A percentile compares a stretch with the other conserved stretches of the same genome.
These are phyloP conservation scores for Luehdorfia chinensis DNA, from an alignment of 1,140 invertebrate species.

Conservation along the genomic window DNA sequence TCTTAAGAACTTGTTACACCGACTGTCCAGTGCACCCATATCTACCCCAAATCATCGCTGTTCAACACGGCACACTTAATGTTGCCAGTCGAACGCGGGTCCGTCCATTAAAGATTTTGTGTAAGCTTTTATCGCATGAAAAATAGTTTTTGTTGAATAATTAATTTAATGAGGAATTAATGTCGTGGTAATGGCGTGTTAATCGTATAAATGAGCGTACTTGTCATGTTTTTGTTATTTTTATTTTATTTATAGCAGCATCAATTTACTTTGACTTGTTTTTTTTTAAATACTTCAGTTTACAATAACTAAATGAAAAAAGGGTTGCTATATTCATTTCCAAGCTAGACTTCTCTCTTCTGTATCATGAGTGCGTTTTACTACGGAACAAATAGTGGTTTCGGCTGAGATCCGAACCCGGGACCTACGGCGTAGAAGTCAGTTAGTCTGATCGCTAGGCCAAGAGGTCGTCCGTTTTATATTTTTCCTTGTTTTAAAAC, in stretches of 20 bases:
- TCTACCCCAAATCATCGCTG: slow-evolving; percentile 56
- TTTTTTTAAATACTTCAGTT: too few species aligned
- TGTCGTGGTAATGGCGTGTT: slow-evolving; percentile 16
- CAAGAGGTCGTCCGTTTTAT: too few species aligned
- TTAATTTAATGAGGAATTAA: slow-evolving; percentile 42
- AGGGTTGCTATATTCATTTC: too few species aligned
- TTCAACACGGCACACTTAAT: slow-evolving; percentile 60
- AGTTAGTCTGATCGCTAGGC: too few species aligned
- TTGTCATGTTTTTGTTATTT: slow-evolving; percentile 2
- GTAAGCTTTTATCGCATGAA: slow-evolving; percentile 37
- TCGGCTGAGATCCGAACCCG: too few species aligned
- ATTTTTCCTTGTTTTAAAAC: too few species aligned
- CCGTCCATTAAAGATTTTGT: slow-evolving; percentile 41
- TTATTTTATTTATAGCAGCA: background rate
- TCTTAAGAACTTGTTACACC: slow-evolving; percentile 9
- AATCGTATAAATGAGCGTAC: slow-evolving; percentile 6
- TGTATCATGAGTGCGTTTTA: too few species aligned
- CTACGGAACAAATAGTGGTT: too few species aligned
- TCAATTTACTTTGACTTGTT: slow-evolving; percentile 7
- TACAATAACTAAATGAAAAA: too few species aligned
- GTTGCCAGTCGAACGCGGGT: slow-evolving; percentile 40
- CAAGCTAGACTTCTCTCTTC: too few species aligned
- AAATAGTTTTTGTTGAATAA: slow-evolving; percentile 41
- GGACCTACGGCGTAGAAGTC: too few species aligned
- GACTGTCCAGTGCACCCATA: slow-evolving; percentile 24